Conservation (phyloP, 1,140 invertebrate species). For the Bicyclus anynana region DNA sequence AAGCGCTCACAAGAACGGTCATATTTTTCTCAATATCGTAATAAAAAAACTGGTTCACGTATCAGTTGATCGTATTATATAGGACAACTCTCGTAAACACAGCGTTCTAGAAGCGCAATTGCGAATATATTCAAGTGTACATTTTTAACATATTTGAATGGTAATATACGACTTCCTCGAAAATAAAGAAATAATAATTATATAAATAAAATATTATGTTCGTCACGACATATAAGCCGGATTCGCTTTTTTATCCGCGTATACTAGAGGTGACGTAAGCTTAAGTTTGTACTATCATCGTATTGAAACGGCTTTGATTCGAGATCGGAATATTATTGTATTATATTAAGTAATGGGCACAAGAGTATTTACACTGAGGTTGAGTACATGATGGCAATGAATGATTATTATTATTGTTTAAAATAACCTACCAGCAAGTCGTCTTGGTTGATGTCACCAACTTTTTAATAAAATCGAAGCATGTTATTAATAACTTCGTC, state of each 20-base stretch:
- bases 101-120: too few species aligned
- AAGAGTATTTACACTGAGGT: constrained; percentile 31
- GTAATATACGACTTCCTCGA: too few species aligned
- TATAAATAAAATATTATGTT: constrained; percentile 38
- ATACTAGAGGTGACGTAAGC: constrained; percentile 54
- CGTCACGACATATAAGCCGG: constrained; percentile 56
- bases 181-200: constrained; percentile 23
- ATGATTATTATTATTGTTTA: background rate
- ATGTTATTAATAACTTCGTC: background rate
- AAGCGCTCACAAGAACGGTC: too few species aligned
- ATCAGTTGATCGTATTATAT: too few species aligned
- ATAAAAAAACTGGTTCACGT: too few species aligned
- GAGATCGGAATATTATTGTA: constrained; percentile 23
- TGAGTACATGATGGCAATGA: background rate
- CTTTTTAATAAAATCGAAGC: constrained; percentile 2
- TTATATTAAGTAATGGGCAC: constrained; percentile 38
- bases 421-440: background rate
- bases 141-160: too few species aligned
- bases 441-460: constrained; percentile 12
- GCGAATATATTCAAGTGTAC: too few species aligned
- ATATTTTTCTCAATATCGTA: too few species aligned
- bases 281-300: constrained; percentile 43
- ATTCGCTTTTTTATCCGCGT: constrained; percentile 55
- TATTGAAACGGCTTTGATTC: constrained; percentile 37
- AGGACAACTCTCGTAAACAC: too few species aligned